Percentiles rank a stretch among this genome's conserved stretches.
These are phyloP conservation scores for Odocoileus hemionus DNA, from an alignment of 2,113 vertebrate species.

Conservation along the genomic window DNA sequence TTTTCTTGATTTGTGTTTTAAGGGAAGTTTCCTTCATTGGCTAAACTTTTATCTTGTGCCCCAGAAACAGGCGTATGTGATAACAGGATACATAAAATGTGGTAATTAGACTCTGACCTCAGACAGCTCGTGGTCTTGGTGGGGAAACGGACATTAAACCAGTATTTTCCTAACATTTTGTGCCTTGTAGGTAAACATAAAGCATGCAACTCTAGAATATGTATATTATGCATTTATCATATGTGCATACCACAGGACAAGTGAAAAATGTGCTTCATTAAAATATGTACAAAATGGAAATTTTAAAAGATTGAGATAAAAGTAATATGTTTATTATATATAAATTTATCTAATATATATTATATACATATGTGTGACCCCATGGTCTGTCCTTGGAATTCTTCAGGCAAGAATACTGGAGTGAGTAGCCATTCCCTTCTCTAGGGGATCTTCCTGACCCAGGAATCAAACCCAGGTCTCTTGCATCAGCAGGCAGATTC, in stretches of 20 bases:
- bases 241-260: accelerated
- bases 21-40: background rate
- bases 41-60: background rate
- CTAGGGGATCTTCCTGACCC: background rate
- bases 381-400: background rate
- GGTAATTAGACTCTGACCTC: background rate
- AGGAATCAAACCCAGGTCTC: background rate
- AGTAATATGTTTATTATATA: background rate
- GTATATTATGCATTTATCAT: background rate
- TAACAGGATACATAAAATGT: background rate
- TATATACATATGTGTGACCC: background rate
- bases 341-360: background rate
- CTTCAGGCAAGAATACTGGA: background rate
- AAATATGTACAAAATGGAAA: background rate
- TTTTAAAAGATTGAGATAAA: background rate
- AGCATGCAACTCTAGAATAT: accelerated
- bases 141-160: background rate
- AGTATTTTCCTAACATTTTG: no score
- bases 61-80: background rate
- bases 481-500: background rate
- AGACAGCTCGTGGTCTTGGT: background rate
- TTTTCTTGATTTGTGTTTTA: background rate
- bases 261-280: background rate
- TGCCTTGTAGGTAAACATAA: no score
- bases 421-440: background rate